Percentiles rank a stretch among this genome's conserved stretches.
phyloP scores from a whole-genome alignment of 2,888 invertebrate genomes.

The Tipula helvola region DNA sequence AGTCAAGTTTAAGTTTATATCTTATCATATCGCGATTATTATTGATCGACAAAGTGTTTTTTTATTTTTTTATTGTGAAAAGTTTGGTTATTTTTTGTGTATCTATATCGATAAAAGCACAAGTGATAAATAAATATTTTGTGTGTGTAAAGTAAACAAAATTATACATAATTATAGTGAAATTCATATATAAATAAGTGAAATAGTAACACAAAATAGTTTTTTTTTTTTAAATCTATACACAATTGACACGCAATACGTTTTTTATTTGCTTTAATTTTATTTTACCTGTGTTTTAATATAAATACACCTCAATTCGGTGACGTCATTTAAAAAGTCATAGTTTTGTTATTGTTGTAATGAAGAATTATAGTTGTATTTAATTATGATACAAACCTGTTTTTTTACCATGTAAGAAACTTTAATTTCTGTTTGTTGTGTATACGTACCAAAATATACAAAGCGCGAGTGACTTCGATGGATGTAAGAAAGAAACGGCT shows the following conservation, averaged over 20 bases:
- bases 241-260: background rate
- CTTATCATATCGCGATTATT: background rate
- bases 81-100: background rate
- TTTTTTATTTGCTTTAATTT: background rate
- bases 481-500: background rate
- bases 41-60: background rate
- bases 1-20: background rate
- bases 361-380: background rate
- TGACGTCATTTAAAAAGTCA: background rate
- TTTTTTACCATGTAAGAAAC: background rate
- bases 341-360: background rate
- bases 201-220: background rate
- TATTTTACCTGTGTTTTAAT: background rate
- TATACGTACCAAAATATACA: background rate
- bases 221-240: background rate
- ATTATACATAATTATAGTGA: background rate
- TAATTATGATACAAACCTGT: background rate
- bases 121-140: background rate
- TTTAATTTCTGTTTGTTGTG: background rate
- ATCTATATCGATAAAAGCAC: background rate
- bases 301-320: background rate
- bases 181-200: background rate
- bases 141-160: background rate
- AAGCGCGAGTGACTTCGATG: constrained; percentile 4
- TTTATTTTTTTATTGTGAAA: background rate